Base-by-base conservation (phyloP, 2,797 vertebrate genomes). In the Nyctalus aviator region DNA sequence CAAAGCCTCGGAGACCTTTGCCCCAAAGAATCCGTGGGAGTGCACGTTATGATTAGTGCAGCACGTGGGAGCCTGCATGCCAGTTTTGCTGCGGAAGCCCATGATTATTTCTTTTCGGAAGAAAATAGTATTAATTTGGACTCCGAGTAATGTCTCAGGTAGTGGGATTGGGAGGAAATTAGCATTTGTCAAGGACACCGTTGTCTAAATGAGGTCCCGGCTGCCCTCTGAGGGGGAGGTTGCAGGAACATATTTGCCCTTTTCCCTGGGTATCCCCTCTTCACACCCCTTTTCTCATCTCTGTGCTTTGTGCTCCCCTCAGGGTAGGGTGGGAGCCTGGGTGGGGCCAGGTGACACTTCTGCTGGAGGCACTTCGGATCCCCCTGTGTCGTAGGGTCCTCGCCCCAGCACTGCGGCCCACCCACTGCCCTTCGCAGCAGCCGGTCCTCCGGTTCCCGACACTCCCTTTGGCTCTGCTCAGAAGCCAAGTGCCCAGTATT, bases 51-150 rank as follows among this genome's bases (percentile, higher is more conserved):
- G 96, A 91, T 94, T 95, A 94, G 95, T 95, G 87, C 91, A 95
- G 95, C 84, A 57, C 83, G 7, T 62, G 76, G 73, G 88, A 92
- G 93, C 75, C 86, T 87, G 72, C 94, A 87, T 92, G 96, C 76
- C 79, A 96, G n/a, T 85, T 96, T 93, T 84, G 76, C 88, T 91
- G 94, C 77, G 46, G 68, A 97, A 76, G 95, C 91, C 95, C 84
- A 94, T 96, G 90, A 94, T 96, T 94, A 92, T 95, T 97, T 97
- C 95, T 96, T 95, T 97, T 94, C 75, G 8, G 37, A 69, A 91
- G 57, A 48, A 90, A 53, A 90, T 78, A 90, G 88, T 95, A 94
- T 92, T 95, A 94, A 97, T 95, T 94, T 96, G 88, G 92, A 93
- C 44, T 95, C 44, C 17, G 20, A 93, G 88, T 87, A 92, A 95